phyloP scores from a whole-genome alignment of 2,797 vertebrate genomes.

The Falco rusticolus region DNA sequence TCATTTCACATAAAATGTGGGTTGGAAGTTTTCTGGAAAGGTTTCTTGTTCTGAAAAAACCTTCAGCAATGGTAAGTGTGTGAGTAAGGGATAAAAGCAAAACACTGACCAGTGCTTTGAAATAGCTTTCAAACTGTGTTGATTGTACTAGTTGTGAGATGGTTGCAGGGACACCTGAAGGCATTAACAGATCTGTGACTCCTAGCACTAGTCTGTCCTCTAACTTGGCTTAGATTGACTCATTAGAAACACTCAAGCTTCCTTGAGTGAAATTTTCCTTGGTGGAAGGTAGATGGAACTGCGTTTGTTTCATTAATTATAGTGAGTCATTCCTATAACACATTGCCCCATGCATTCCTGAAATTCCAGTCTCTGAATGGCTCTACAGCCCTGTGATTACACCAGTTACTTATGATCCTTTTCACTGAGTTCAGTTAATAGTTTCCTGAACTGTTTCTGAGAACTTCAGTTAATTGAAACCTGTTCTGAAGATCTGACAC shows the following conservation, averaged over 20 bases:
- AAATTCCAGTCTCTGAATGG: conserved; percentile 19
- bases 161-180: neutral
- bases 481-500: neutral
- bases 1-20: neutral
- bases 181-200: neutral
- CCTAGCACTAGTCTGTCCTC: neutral
- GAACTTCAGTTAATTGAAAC: neutral
- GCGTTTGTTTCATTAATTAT: neutral
- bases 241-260: neutral
- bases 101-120: neutral
- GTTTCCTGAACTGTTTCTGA: neutral
- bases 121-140: neutral
- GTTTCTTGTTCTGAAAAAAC: neutral
- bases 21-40: neutral
- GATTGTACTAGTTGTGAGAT: neutral
- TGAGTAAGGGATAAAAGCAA: neutral
- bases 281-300: conserved; percentile 6
- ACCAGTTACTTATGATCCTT: neutral
- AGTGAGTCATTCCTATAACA: conserved; percentile 22
- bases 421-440: neutral
- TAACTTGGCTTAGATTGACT: neutral
- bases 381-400: neutral
- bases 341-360: conserved; percentile 28
- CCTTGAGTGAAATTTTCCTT: neutral
- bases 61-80: neutral